phyloP scores from a whole-genome alignment of 2,113 vertebrate genomes.

The Cervus canadensis region DNA sequence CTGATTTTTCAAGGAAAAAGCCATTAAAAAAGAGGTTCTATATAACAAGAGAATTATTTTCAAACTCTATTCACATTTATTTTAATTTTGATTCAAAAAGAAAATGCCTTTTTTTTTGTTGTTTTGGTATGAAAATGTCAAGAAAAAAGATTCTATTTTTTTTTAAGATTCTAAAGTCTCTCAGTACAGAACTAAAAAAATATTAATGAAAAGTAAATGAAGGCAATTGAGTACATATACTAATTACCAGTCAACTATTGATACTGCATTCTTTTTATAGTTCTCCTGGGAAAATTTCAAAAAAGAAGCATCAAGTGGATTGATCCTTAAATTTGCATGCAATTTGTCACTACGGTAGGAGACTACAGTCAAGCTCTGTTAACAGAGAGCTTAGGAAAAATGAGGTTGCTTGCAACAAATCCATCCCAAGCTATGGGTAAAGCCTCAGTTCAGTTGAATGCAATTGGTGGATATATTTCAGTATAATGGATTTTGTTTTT shows the following conservation, averaged over 20 bases:
- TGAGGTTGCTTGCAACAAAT: conserved; percentile 41
- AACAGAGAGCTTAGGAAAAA: conserved; percentile 58
- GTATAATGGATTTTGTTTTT: conserved; percentile 24
- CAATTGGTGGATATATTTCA: not conserved
- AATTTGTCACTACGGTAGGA: not conserved
- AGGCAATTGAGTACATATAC: conserved; percentile 13
- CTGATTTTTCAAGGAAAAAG: not conserved
- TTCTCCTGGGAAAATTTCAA: conserved; percentile 7
- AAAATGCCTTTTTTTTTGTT: not conserved
- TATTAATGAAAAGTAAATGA: not conserved
- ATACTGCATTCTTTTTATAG: not conserved
- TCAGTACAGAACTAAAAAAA: conserved; percentile 32
- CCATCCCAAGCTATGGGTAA: not conserved
- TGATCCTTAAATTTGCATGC: conserved; percentile 36
- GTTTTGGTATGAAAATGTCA: not conserved
- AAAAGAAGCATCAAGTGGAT: not conserved
- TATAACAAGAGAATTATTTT: not conserved
- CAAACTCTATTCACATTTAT: not conserved
- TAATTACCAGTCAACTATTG: conserved; percentile 29
- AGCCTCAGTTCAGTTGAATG: conserved; percentile 53
- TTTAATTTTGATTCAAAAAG: not conserved
- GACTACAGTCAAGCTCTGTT: conserved; percentile 52
- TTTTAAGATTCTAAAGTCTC: not conserved
- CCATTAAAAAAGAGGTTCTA: not conserved
- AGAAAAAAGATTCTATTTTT: not conserved